A percentile compares a stretch with the other conserved stretches of the same genome.
Evolutionary conservation across 2,113 vertebrate species (phyloP).

Genomic region (Vanacampus margaritifer): DNA sequence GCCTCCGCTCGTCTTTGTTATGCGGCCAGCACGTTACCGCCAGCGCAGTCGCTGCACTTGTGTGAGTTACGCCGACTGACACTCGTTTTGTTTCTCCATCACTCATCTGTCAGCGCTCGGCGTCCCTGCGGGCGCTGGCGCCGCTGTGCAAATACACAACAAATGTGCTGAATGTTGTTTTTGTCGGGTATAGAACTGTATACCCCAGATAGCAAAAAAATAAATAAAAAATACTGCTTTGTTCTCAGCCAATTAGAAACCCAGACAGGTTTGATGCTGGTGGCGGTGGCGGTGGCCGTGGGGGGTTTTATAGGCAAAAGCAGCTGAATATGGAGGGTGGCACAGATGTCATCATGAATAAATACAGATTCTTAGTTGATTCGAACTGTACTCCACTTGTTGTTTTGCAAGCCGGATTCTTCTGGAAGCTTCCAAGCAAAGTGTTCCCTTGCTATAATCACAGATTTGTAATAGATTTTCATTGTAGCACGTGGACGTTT

Average conservation of each 20-base stretch:
- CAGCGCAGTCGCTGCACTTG: neutral
- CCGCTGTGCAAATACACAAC: neutral
- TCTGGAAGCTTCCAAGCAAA: neutral
- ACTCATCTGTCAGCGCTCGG: slow-evolving; percentile 5
- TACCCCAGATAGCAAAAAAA: neutral
- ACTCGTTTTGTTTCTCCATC: slow-evolving; percentile 9
- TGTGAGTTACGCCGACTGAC: neutral
- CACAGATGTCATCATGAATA: neutral
- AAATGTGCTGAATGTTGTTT: neutral
- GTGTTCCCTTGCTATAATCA: too few relatives aligned
- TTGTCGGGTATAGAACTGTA: neutral
- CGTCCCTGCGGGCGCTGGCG: neutral
- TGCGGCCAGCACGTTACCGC: neutral
- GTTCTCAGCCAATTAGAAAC: neutral
- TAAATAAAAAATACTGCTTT: neutral
- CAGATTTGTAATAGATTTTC: too few relatives aligned
- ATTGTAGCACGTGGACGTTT: too few relatives aligned
- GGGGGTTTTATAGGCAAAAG: neutral
- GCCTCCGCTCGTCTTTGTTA: neutral
- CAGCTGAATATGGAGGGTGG: neutral
- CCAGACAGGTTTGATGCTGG: neutral
- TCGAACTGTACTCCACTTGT: neutral
- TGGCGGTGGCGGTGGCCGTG: neutral
- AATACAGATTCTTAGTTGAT: neutral
- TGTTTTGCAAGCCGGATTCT: neutral